Percentiles rank a stretch among this genome's conserved stretches.
Evolutionary conservation across 2,888 invertebrate genomes (phyloP).

Genomic region (Drosophila maculinotata): DNA sequence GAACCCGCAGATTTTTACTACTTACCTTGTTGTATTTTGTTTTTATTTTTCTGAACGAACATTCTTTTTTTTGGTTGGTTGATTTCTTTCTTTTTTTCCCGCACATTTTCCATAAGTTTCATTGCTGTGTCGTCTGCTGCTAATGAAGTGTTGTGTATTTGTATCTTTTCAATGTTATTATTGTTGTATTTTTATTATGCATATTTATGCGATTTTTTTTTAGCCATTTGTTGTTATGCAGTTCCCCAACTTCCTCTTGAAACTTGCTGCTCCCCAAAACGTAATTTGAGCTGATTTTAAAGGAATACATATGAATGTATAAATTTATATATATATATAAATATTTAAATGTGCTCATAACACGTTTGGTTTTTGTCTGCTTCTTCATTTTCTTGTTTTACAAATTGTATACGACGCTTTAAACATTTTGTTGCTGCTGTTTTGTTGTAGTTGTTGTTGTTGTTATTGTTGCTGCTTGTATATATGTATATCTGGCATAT

Average conservation of each 20-base stretch:
- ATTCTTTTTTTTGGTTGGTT: slow-evolving; percentile 17
- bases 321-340: slow-evolving; percentile 4
- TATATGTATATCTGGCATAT: slow-evolving; percentile 34
- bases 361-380: slow-evolving; percentile 47
- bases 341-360: slow-evolving; percentile 33
- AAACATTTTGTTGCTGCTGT: slow-evolving; percentile 35
- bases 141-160: slow-evolving; percentile 67
- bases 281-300: slow-evolving; percentile 52
- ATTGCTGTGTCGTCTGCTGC: slow-evolving; percentile 52
- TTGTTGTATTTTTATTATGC: slow-evolving; percentile 50
- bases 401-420: slow-evolving; percentile 54
- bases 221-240: slow-evolving; percentile 12
- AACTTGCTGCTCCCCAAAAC: slow-evolving; percentile 26
- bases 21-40: slow-evolving; percentile 53
- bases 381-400: slow-evolving; percentile 48
- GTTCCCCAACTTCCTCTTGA: slow-evolving; percentile 41
- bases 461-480: slow-evolving; percentile 13
- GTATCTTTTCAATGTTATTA: slow-evolving; percentile 13
- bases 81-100: slow-evolving; percentile 2
- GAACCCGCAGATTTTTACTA: slow-evolving; percentile 73
- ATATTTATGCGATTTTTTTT: slow-evolving; percentile 58
- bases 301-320: slow-evolving; percentile 18
- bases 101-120: slow-evolving; percentile 34
- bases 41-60: slow-evolving; percentile 20
- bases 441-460: slow-evolving; percentile 25